phyloP scores from a whole-genome alignment of 1,140 invertebrate genomes.

The Lepidurus arcticus region DNA sequence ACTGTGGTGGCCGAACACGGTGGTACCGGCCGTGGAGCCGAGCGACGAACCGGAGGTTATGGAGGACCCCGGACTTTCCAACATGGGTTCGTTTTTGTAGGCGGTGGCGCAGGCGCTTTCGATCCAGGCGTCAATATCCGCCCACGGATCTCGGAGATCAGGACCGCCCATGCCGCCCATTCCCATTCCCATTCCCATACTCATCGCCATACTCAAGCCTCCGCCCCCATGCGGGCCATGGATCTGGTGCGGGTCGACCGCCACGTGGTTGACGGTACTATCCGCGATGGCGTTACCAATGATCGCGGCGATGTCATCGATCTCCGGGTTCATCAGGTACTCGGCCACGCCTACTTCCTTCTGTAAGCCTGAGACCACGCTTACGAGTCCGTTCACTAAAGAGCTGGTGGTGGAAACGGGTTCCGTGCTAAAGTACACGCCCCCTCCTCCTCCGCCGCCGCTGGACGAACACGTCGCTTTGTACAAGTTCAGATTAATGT shows the following conservation, averaged over 20 bases:
- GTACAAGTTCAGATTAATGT: slow-evolving; percentile 46
- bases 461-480: slow-evolving; percentile 45
- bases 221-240: slow-evolving; percentile 12
- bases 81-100: slow-evolving; percentile 36
- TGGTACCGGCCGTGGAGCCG: slow-evolving; percentile 36
- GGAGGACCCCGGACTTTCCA: slow-evolving; percentile 37
- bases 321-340: slow-evolving; percentile 52
- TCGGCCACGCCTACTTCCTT: slow-evolving; percentile 48
- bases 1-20: slow-evolving; percentile 35
- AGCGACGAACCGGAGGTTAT: slow-evolving; percentile 32
- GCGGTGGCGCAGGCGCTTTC: slow-evolving; percentile 59
- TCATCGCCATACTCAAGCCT: slow-evolving; percentile 28
- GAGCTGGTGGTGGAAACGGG: slow-evolving; percentile 41
- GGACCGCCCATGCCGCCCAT: slow-evolving; percentile 43
- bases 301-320: slow-evolving; percentile 79
- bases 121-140: slow-evolving; percentile 64
- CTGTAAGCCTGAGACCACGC: slow-evolving; percentile 45
- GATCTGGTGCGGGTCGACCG: slow-evolving; percentile 21
- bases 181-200: slow-evolving; percentile 33
- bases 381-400: slow-evolving; percentile 41
- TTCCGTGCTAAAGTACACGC: slow-evolving; percentile 17
- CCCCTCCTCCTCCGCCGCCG: slow-evolving; percentile 38
- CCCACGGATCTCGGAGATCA: slow-evolving; percentile 41
- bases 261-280: slow-evolving; percentile 54
- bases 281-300: slow-evolving; percentile 84